Evolutionary conservation across 2,113 vertebrate genomes (phyloP), one percentile per base, ranked within the genome.

Genomic region (Datnioides undecimradiatus): DNA sequence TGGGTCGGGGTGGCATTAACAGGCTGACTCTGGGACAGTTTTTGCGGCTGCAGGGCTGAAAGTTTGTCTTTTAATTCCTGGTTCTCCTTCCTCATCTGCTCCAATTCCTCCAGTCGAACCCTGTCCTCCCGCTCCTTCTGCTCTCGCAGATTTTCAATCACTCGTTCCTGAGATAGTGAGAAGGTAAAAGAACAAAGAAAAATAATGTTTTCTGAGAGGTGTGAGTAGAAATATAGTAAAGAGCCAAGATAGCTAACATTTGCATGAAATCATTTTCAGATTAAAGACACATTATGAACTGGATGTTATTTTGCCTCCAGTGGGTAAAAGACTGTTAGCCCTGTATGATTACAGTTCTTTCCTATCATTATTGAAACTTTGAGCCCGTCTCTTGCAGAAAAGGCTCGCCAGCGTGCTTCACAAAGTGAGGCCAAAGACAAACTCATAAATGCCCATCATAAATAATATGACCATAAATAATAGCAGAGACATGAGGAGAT

Each of bases 101-200:
- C 97, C 55, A 96, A 92, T 94, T 99, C 98, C 92, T 97, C 97
- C 84, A 96, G 90, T 80, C 96, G 96, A 87, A 95, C 96, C 90
- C 96, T 95, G 74, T 98, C 97, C 83, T 97, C 97, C 91, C 96
- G 94, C 38, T 97, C 97, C 62, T 95, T 95, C 80, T 98, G 96
- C 83, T 99, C 97, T 73, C 97, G 97, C 75, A 99, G 95, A 76
- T 95, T 96, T 73, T 99, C 97, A 78, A 99, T 99, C 90, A 99
- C 97, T 93, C 96, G 95, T 89, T 99, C 98, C 98, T 99, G 87
- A 27, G 62, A 83, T 6, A 45, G 64, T 68, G 10, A 57, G 36
- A 57, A 21, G 36, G n/a, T 21, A 73, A 36, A 48, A 54, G 11
- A 52, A 49, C 0, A 27, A 41, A 17, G 21, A 11, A 40, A 72